Percentiles rank a stretch among this genome's conserved stretches.
These are phyloP conservation scores for Rhea americana DNA, from an alignment of 2,113 vertebrate genomes.

Conservation along the genomic window DNA sequence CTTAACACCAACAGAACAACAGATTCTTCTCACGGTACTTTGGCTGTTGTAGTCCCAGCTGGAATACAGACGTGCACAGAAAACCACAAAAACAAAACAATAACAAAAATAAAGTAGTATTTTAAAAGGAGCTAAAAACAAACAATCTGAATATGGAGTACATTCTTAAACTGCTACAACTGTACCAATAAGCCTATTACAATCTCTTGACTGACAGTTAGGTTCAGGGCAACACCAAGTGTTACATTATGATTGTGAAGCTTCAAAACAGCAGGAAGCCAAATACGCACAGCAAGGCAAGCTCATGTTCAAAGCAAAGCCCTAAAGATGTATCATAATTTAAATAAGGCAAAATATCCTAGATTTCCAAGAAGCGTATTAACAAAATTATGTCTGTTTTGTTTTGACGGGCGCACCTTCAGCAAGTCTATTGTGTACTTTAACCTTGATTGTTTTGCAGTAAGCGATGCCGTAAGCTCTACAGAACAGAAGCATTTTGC, in stretches of 20 bases:
- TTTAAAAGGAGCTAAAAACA: neutral
- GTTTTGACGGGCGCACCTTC: neutral
- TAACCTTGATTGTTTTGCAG: neutral
- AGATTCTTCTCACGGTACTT: neutral
- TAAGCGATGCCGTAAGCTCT: neutral
- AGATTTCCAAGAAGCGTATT: neutral
- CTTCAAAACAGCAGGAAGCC: neutral
- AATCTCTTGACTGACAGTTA: neutral
- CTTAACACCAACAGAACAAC: neutral
- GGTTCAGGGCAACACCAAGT: neutral
- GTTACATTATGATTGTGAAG: neutral
- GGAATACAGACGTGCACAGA: neutral
- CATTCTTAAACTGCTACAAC: neutral
- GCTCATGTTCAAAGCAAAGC: neutral
- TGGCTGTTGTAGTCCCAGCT: neutral
- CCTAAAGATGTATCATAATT: neutral
- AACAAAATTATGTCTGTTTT: neutral
- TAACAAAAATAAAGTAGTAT: neutral
- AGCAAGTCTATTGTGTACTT: neutral
- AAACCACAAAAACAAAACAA: neutral
- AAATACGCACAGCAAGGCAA: neutral
- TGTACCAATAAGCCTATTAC: neutral
- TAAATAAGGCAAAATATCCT: neutral
- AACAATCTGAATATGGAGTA: neutral
- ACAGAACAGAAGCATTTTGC: neutral